These are phyloP conservation scores for Catharus minimus DNA, from an alignment of 2,113 vertebrate species.

Conservation along the genomic window DNA sequence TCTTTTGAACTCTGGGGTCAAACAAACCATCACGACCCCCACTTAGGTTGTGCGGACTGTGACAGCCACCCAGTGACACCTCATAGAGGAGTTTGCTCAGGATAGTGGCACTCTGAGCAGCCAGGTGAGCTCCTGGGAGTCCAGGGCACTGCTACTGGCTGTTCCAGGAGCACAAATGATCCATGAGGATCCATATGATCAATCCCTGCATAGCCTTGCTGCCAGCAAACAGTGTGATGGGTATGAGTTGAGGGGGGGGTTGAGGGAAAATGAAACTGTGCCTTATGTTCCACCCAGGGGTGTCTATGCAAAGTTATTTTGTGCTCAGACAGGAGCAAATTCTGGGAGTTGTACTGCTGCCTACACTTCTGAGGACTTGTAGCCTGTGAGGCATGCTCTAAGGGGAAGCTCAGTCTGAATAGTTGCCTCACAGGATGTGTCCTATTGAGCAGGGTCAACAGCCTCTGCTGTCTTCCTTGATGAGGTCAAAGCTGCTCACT, in stretches of 20 bases:
- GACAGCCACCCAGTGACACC: not conserved
- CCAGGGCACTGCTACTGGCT: not conserved
- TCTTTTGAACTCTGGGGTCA: no score
- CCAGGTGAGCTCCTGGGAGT: not conserved
- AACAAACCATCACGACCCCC: no score
- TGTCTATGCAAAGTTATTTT: not conserved
- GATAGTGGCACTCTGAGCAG: conserved; percentile 84
- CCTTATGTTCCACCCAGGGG: not conserved
- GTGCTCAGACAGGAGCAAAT: not conserved
- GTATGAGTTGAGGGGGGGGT: not conserved
- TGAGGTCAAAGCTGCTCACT: not conserved
- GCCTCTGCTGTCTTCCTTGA: not conserved
- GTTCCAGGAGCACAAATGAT: not conserved
- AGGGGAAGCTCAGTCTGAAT: not conserved
- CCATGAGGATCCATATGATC: accelerated
- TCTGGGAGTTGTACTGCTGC: not conserved
- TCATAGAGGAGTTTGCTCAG: conserved; percentile 73
- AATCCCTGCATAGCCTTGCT: accelerated
- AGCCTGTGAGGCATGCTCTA: not conserved
- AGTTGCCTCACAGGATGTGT: not conserved
- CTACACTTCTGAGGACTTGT: not conserved
- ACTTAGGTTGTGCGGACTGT: no score
- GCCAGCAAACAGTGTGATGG: not conserved
- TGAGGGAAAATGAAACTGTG: conserved; percentile 34
- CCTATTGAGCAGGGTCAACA: not conserved